These are phyloP conservation scores for Aphelocoma californica DNA, from an alignment of 2,797 vertebrate species.

Conservation along the genomic window DNA sequence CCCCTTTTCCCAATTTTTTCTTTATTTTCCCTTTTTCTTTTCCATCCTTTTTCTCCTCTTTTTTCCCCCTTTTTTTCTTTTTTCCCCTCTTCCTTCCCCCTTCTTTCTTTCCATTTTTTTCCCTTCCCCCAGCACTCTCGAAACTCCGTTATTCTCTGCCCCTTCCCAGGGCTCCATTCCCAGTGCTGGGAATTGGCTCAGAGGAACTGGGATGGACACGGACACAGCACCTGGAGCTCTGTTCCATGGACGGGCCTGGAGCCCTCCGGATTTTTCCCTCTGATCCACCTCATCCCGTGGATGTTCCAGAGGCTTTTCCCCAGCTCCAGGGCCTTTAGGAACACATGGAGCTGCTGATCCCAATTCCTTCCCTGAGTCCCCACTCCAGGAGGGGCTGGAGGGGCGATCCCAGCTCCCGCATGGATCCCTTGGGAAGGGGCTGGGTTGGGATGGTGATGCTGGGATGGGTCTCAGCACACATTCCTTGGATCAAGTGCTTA, in stretches of 20 bases:
- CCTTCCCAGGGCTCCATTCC: background rate
- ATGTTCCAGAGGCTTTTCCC: background rate
- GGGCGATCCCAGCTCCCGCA: fast-evolving
- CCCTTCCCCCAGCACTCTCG: fast-evolving
- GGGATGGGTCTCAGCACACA: fast-evolving
- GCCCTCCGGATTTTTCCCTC: background rate
- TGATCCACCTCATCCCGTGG: fast-evolving
- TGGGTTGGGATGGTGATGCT: background rate
- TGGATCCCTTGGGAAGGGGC: background rate
- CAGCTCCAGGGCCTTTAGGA: background rate
- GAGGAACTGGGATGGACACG: background rate
- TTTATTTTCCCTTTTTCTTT: too few relatives aligned
- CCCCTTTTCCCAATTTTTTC: too few relatives aligned
- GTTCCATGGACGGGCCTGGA: background rate
- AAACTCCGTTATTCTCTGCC: fast-evolving
- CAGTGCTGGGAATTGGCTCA: background rate
- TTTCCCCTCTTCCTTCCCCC: background rate
- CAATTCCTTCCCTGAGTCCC: background rate
- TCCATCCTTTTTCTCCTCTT: too few relatives aligned
- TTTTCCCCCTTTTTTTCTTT: fast-evolving
- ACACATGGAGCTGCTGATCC: background rate
- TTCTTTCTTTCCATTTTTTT: fast-evolving
- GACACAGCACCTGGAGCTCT: too few relatives aligned
- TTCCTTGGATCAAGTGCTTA: background rate
- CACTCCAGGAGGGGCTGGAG: background rate